Evolutionary conservation across 2,888 invertebrate genomes (phyloP), one percentile per base, ranked within the genome.

Genomic region (Pachliopta kotzebuea): DNA sequence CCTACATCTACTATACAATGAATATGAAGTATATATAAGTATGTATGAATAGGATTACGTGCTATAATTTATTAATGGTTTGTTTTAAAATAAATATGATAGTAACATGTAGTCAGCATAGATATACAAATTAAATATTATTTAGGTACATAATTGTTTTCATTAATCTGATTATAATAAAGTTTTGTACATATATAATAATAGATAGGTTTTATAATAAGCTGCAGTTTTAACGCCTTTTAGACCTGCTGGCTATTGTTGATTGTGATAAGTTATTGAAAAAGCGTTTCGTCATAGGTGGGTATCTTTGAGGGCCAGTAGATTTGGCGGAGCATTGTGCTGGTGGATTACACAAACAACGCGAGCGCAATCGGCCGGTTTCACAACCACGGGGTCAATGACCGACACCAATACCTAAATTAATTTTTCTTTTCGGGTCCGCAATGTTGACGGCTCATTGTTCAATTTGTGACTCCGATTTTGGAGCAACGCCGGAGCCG

Each of bases 371-470:
- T 87, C 88, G 83, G 83, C 85, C 83, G 81, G 84, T 90, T 90
- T 90, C 90, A 88, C 89, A 90, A 91, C 85, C 79, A 79, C 76
- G 85, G 83, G 90, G 84, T 89, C 90, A 79, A 76, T 80, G 89
- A 84, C 90, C 90, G 90, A 83, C 90, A 90, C 90, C 86, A 84
- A 90, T 91, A 88, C 90, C 88, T 91, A 90, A 86, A 90, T 90
- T 90, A 90, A 89, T 90, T 90, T 65, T 89, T 89, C 88, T 89
- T 88, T 90, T 90, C 78, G 84, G 80, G 81, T 81, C 80, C 80
- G 80, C 81, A 80, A 80, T 81, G 83, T 57, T 56, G 76, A 78
- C 74, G 76, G 78, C 77, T 85, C 85, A 89, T 90, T 90, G 89
- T 89, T 88, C 85, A 83, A 83, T 85, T 85, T 84, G 80, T 79